A percentile compares a stretch with the other conserved stretches of the same genome.
Conservation (phyloP, 2,113 vertebrate species). For the Taurulus bubalis region DNA sequence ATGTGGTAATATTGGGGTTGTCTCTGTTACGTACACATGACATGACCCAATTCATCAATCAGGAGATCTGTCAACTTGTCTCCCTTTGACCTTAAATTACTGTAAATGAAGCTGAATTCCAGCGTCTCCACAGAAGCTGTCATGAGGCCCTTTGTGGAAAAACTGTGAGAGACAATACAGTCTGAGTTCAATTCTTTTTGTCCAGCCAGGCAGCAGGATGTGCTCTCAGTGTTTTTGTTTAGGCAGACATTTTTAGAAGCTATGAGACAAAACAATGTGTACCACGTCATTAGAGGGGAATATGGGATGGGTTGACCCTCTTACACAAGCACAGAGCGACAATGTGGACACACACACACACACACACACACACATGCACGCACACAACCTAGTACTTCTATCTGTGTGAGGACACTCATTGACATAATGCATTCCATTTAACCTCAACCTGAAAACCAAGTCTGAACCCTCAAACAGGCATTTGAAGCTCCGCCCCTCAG, state of each 20-base stretch:
- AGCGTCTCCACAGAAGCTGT: background rate
- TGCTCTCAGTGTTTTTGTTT: constrained; percentile 76
- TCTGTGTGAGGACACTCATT: background rate
- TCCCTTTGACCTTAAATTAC: background rate
- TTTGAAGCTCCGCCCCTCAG: too few species aligned
- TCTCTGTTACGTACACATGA: background rate
- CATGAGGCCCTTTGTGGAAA: background rate
- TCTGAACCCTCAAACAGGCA: too few species aligned
- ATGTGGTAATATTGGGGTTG: too few species aligned
- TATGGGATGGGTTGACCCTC: constrained; percentile 56
- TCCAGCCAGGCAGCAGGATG: constrained; percentile 73
- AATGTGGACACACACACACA: constrained; percentile 30
- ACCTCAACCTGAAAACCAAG: background rate
- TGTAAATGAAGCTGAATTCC: background rate
- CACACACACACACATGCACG: constrained; percentile 22
- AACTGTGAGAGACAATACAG: constrained; percentile 46
- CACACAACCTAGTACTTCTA: background rate
- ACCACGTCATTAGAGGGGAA: constrained; percentile 66
- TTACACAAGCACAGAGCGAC: constrained; percentile 38
- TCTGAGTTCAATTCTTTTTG: constrained; percentile 48
- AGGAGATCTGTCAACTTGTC: background rate
- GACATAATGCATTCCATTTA: background rate
- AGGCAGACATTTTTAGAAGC: constrained; percentile 71
- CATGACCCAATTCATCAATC: background rate
- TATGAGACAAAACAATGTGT: constrained; percentile 79